Percentiles rank a stretch among this genome's conserved stretches.
Conservation (phyloP, 2,888 invertebrate species). For the Zaprionus obscuricornis region DNA sequence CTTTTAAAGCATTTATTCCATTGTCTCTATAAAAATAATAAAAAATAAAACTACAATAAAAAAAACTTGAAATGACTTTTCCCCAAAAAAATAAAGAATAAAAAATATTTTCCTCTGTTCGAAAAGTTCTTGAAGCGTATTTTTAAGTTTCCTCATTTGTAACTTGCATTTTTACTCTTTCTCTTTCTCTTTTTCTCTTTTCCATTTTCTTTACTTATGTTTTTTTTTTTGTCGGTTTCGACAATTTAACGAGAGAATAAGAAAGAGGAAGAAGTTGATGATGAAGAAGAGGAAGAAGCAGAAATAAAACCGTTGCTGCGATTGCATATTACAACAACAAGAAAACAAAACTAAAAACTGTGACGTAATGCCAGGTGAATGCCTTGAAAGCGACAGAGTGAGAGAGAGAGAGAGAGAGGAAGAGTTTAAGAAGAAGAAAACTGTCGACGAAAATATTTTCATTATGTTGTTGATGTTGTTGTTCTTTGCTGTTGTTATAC, state of each 20-base stretch:
- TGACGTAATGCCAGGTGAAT: constrained; percentile 7
- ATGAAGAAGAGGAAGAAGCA: background rate
- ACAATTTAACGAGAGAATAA: background rate
- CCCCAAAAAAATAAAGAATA: no score
- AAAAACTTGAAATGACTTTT: no score
- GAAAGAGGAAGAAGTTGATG: background rate
- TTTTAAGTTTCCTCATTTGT: background rate
- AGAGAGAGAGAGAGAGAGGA: background rate
- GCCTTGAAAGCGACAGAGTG: background rate
- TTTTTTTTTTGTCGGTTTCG: background rate
- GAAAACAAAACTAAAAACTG: background rate
- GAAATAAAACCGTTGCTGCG: constrained; percentile 1
- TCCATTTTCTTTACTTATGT: background rate
- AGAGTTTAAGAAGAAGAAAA: no score
- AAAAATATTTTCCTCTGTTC: background rate
- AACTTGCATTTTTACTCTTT: background rate
- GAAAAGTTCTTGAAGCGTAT: constrained; percentile 1
- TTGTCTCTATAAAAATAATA: no score
- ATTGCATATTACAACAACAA: constrained; percentile 19
- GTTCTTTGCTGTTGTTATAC: background rate
- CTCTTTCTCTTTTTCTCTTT: background rate
- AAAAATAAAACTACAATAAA: no score
- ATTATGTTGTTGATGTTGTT: constrained; percentile 7
- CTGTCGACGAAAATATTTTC: constrained; percentile 22
- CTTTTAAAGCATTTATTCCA: no score